A percentile compares a stretch with the other conserved stretches of the same genome.
phyloP scores from a whole-genome alignment of 2,113 vertebrate species.

The Serilophus lunatus region DNA sequence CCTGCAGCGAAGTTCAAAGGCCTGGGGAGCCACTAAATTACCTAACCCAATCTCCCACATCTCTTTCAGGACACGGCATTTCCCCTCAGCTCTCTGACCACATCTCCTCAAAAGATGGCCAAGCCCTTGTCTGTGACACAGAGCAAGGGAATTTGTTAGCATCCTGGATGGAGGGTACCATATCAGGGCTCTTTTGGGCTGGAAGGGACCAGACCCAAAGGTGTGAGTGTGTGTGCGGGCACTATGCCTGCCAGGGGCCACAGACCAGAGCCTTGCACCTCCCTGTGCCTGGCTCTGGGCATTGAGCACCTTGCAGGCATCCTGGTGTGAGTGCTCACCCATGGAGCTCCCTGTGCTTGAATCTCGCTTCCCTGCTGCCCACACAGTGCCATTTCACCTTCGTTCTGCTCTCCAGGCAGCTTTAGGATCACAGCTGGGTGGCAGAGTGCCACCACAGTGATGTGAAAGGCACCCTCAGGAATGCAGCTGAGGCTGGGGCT shows the following conservation, averaged over 20 bases:
- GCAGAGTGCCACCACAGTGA: background rate
- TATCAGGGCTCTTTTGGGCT: background rate
- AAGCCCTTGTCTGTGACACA: background rate
- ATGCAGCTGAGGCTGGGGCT: background rate
- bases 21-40: background rate
- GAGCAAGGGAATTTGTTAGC: background rate
- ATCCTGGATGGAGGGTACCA: background rate
- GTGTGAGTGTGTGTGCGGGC: rapidly evolving
- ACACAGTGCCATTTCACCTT: rapidly evolving
- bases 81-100: background rate
- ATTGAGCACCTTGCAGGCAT: rapidly evolving
- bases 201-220: background rate
- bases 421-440: background rate
- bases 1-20: background rate
- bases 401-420: background rate
- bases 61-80: background rate
- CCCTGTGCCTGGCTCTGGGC: background rate
- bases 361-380: rapidly evolving
- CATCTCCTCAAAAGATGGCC: background rate
- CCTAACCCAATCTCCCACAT: background rate
- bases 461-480: rapidly evolving
- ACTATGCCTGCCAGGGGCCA: background rate
- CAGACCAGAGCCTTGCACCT: rapidly evolving
- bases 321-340: rapidly evolving
- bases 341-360: rapidly evolving